Evolutionary conservation across 37 sponge, comb jelly and placozoan species (phyloP).

Genomic region (Theonella swinhoei): DNA sequence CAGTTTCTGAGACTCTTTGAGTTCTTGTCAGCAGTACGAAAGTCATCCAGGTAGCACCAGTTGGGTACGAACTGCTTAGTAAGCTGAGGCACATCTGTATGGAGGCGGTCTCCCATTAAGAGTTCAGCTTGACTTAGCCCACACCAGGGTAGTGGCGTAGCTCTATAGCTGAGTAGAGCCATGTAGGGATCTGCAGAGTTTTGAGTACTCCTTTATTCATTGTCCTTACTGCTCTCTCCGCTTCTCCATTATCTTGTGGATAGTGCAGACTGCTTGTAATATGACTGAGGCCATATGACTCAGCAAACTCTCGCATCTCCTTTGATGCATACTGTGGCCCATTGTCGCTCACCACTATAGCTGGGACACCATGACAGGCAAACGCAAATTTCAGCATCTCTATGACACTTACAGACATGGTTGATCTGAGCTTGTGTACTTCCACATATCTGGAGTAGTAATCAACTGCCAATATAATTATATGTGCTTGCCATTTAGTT

Average conservation of each 20-base stretch:
- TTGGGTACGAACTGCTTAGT: slow-evolving; percentile 9
- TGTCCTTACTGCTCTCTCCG: slow-evolving; percentile 45
- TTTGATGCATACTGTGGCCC: slow-evolving; percentile 48
- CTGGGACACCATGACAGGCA: slow-evolving; percentile 41
- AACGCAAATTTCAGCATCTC: slow-evolving; percentile 34
- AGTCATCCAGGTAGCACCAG: slow-evolving; percentile 30
- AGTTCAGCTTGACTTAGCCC: slow-evolving; percentile 35
- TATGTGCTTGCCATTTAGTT: slow-evolving; percentile 26
- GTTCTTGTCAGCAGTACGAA: neutral
- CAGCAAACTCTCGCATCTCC: slow-evolving; percentile 40
- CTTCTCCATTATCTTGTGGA: slow-evolving; percentile 54
- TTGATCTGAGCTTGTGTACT: slow-evolving; percentile 19
- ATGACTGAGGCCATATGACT: slow-evolving; percentile 40
- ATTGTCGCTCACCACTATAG: slow-evolving; percentile 51
- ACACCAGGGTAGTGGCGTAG: slow-evolving; percentile 55
- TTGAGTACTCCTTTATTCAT: slow-evolving; percentile 29
- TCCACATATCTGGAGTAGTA: slow-evolving; percentile 48
- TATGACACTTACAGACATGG: slow-evolving; percentile 21
- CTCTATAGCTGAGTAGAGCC: slow-evolving; percentile 38
- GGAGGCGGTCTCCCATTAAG: slow-evolving; percentile 36
- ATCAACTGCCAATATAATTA: slow-evolving; percentile 32
- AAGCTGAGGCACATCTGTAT: slow-evolving; percentile 25
- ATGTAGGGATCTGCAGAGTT: slow-evolving; percentile 22
- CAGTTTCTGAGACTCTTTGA: slow-evolving; percentile 17
- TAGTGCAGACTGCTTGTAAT: slow-evolving; percentile 55